These are phyloP conservation scores for Aphis craccivora DNA, from an alignment of 1,140 invertebrate species.

Conservation along the genomic window DNA sequence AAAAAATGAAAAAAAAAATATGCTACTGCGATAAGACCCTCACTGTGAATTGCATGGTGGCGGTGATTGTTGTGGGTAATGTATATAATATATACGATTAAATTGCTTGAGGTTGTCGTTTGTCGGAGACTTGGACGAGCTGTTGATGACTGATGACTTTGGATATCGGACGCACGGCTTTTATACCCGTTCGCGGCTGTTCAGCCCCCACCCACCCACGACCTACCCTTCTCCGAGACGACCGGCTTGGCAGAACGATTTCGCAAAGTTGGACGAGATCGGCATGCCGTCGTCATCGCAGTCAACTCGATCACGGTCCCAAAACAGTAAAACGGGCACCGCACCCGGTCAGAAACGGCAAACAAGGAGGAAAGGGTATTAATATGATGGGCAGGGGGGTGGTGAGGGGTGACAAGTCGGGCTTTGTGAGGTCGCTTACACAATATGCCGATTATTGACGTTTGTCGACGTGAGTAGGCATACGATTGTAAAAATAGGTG, in stretches of 20 bases:
- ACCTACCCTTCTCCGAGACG: neutral
- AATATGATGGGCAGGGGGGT: no score
- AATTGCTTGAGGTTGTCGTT: neutral
- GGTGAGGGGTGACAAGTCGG: neutral
- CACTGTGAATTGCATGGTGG: conserved; percentile 48
- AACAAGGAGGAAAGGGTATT: no score
- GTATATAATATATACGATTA: neutral
- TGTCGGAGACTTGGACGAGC: neutral
- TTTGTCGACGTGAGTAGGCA: neutral
- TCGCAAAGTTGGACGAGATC: conserved; percentile 39
- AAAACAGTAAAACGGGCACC: neutral
- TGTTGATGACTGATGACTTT: conserved; percentile 46
- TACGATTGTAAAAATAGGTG: neutral
- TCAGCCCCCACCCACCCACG: neutral
- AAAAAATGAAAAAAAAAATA: no score
- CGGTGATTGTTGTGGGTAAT: neutral
- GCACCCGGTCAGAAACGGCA: neutral
- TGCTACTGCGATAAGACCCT: neutral
- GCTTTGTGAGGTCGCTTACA: neutral
- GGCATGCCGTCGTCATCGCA: neutral
- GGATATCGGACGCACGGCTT: neutral
- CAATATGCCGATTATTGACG: neutral
- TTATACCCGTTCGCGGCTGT: neutral
- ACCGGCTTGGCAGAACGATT: neutral
- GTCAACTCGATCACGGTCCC: neutral